Base-by-base conservation (phyloP, 2,113 vertebrate genomes). In the Haemorhous mexicanus region DNA sequence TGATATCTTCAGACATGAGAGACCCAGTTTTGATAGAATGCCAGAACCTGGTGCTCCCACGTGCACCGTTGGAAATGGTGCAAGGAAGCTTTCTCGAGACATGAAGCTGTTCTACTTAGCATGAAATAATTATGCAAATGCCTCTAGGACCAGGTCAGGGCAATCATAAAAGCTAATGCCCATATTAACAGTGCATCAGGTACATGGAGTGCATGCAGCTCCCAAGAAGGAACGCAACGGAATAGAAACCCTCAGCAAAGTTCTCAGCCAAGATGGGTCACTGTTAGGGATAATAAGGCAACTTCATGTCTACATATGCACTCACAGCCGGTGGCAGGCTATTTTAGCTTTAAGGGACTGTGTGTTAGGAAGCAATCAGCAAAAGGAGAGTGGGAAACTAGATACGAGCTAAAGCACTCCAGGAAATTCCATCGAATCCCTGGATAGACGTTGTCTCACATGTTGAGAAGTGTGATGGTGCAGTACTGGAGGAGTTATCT, bases 391-490 rank as follows among this genome's bases (percentile, higher is more conserved):
- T 47, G 74, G 91, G 89, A 89, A 97, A 94, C 61, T 33, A 72
- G 75, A 94, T 32, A 82, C 73, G 89, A 93, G 62, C 53, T 84
- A 75, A 87, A 93, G 66, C 67, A 58, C 39, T 95, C 76, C 89
- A 83, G 90, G 84, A 93, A 95, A 95, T 87, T 89, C 91, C 81
- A 85, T 87, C 72, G 7, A 90, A 94, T 90, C 68, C 64, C 82
- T 70, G 59, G 47, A 67, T 44, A 66, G n/a, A 90, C 4, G 0
- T 85, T 5, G 7, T 84, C 84, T 96, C 63, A 90, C 76, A 76
- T 74, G 79, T 69, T 79, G 87, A 93, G 75, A 93, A 96, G 72
- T 84, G 79, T 89, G 92, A 92, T 94, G 93, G 77, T 83, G 63
- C 49, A 81, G 75, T 66, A 73, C 67, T 43, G 56, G 33, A 90